phyloP scores from a whole-genome alignment of 2,113 vertebrate genomes.

The Andinoacara biseriatus region DNA sequence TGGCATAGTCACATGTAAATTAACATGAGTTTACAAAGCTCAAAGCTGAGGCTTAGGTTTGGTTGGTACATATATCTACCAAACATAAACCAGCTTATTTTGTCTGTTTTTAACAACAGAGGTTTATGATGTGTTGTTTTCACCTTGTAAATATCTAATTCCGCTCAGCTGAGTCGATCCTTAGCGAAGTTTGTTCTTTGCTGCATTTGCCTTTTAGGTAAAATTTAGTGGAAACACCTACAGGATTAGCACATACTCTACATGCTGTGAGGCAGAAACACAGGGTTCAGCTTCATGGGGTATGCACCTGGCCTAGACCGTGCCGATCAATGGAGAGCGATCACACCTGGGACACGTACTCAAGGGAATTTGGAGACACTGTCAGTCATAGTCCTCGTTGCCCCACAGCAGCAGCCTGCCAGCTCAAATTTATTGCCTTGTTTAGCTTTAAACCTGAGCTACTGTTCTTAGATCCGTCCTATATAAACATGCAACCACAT shows the following conservation, averaged over 20 bases:
- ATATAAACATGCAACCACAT: constrained; percentile 72
- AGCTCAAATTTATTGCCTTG: constrained; percentile 35
- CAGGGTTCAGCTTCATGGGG: constrained; percentile 29
- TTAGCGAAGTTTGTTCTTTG: neutral
- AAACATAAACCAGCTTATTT: neutral
- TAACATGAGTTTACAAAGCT: neutral
- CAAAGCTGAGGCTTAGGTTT: no score
- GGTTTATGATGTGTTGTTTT: constrained; percentile 5
- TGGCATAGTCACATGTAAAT: neutral
- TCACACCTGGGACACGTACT: constrained; percentile 44
- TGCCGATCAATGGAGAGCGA: constrained; percentile 19
- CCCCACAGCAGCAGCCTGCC: constrained; percentile 32
- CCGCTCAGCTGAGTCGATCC: constrained; percentile 4
- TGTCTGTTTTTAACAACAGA: neutral
- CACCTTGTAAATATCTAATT: neutral
- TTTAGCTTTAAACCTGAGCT: constrained; percentile 38
- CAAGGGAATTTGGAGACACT: constrained; percentile 41
- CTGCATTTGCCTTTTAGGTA: constrained; percentile 40
- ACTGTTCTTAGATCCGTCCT: constrained; percentile 43
- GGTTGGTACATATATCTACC: no score
- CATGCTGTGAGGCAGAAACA: constrained; percentile 26
- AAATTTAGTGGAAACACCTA: constrained; percentile 57
- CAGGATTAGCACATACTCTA: constrained; percentile 54
- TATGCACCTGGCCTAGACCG: constrained; percentile 47
- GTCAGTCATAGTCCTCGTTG: constrained; percentile 40